A percentile compares a stretch with the other conserved stretches of the same genome.
Evolutionary conservation across 2,888 invertebrate genomes (phyloP).

Genomic region (Spisula subtruncata): DNA sequence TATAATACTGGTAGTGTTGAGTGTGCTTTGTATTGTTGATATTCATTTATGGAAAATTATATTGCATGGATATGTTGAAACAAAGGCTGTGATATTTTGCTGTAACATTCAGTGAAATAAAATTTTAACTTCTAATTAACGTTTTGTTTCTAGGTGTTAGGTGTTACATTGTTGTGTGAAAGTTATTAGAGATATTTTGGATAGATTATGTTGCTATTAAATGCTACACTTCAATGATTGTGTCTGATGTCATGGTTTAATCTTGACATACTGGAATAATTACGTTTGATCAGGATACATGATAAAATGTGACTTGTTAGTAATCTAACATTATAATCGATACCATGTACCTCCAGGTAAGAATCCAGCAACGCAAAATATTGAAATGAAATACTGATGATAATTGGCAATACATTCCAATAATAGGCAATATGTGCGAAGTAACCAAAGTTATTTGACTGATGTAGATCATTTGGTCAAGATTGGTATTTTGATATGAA

Average conservation of each 20-base stretch:
- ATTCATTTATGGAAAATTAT: not conserved
- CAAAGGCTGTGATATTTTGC: not conserved
- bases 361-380: too few species aligned
- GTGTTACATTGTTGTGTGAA: not conserved
- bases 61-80: not conserved
- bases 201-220: not conserved
- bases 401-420: too few species aligned
- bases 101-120: not conserved
- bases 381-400: slow-evolving; percentile 13
- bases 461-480: not conserved
- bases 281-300: not conserved
- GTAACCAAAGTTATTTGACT: not conserved
- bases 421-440: slow-evolving; percentile 8
- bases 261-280: slow-evolving; percentile 8
- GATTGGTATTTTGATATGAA: not conserved
- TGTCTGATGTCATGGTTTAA: not conserved
- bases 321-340: not conserved
- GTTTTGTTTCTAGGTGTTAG: not conserved
- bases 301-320: slow-evolving; percentile 3
- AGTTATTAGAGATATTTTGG: not conserved
- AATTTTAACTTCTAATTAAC: not conserved
- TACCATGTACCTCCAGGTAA: slow-evolving; percentile 17
- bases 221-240: not conserved
- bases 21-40: not conserved
- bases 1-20: not conserved